phyloP scores from a whole-genome alignment of 2,888 invertebrate species.

The Calephelis perditalis region DNA sequence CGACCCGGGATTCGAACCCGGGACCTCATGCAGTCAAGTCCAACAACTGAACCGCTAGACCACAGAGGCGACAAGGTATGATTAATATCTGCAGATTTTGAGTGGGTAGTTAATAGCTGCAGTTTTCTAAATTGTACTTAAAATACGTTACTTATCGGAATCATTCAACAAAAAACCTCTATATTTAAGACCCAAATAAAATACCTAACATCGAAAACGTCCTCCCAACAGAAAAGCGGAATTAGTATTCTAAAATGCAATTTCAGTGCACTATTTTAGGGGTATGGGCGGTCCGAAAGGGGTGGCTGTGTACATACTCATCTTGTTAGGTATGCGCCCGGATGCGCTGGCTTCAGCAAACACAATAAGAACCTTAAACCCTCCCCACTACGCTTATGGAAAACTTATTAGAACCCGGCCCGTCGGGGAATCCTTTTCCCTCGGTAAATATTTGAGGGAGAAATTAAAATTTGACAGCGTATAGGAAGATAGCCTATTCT shows the following conservation, averaged over 20 bases:
- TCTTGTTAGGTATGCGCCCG: conserved; percentile 77
- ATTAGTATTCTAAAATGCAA: conserved; percentile 76
- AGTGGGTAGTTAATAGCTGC: no score
- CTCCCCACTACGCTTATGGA: conserved; percentile 64
- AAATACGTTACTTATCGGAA: no score
- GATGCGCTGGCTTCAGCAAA: conserved; percentile 77
- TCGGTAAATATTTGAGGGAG: conserved; percentile 78
- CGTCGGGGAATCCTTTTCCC: conserved; percentile 77
- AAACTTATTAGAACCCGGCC: conserved; percentile 77
- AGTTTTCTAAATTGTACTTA: no score
- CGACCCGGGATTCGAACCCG: no score
- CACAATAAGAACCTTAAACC: conserved; percentile 72
- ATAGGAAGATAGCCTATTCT: conserved; percentile 64
- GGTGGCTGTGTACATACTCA: conserved; percentile 72
- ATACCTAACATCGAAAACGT: conserved; percentile 19
- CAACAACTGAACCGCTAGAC: no score
- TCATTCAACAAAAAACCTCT: no score
- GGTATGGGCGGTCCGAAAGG: conserved; percentile 55
- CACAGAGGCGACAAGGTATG: no score
- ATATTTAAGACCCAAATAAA: no score
- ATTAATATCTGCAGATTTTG: no score
- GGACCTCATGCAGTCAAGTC: no score
- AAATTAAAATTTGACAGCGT: conserved; percentile 79
- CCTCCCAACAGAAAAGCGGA: conserved; percentile 46
- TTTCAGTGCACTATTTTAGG: conserved; percentile 65